Evolutionary conservation across 2,888 invertebrate genomes (phyloP), one percentile per base, ranked within the genome.

Genomic region (Megalurothrips usitatus): DNA sequence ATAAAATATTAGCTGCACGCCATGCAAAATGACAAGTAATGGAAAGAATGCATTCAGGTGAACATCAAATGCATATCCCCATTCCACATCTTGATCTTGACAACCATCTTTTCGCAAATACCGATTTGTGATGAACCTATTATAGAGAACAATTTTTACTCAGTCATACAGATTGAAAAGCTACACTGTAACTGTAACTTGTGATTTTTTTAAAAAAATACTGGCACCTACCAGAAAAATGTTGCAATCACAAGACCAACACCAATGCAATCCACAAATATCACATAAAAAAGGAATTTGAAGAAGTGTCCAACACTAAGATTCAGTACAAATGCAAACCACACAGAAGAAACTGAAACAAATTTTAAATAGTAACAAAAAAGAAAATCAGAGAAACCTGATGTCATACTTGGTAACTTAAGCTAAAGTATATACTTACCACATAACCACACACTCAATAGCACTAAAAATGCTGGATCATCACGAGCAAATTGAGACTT

Each of bases 21-120:
- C 94, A 87, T 99, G 98, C 81, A 99, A 90, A 84, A 99, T 91
- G 83, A 97, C 94, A 23, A 99, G 90, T 1, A 98, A 93, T n/a
- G 99, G 99, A 88, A 98, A 98, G 88, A 98, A 97, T 4, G 99
- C 99, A 89, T 99, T 99, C 85, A 99, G 91, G 89, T 99, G 99
- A 9, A 99, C 96, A 88, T 99, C 99, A 88, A 99, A 99, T 26
- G 97, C 94, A 88, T 97, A 99, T 9, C 96, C 99, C 99, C 99
- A 99, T 88, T 99, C 99, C 84, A 98, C 96, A 87, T 94, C 94
- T 85, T 93, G 92, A 75, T 91, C 91, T 87, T 90, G 83, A 87
- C 89, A 89, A n/a, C 88, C 87, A 83, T 91, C 91, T 81, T 91
- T 90, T 9, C 93, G 89, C 84, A 95, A 87, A 87, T 94, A 96